Conservation (phyloP, 2,888 invertebrate genomes). For the Microctonus hyperodae region DNA sequence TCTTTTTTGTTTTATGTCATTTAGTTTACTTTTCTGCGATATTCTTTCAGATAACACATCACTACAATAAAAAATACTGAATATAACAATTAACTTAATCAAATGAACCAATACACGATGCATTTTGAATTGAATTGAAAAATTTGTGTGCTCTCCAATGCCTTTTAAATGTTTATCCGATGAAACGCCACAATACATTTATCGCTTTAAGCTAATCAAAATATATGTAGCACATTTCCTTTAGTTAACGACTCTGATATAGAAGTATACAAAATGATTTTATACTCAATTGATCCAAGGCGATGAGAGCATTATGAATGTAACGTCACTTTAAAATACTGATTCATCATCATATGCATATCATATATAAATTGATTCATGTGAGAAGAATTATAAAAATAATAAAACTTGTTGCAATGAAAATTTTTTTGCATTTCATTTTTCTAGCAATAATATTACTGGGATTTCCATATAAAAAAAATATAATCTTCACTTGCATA, state of each 20-base stretch:
- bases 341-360: neutral
- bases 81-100: neutral
- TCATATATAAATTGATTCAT: neutral
- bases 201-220: neutral
- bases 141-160: neutral
- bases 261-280: neutral
- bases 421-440: neutral
- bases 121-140: neutral
- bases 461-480: neutral
- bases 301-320: neutral
- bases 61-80: neutral
- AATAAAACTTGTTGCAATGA: neutral
- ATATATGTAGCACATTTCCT: neutral
- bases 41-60: conserved; percentile 5
- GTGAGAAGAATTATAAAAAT: neutral
- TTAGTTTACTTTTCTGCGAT: conserved; percentile 22
- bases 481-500: neutral
- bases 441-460: neutral
- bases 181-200: neutral
- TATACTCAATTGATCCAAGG: neutral
- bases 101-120: neutral
- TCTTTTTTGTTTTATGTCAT: conserved; percentile 24
- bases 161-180: neutral
- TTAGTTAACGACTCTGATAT: neutral
- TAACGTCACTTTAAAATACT: neutral